Evolutionary conservation across 1,140 invertebrate species (phyloP).

Genomic region (Drosophila ohnishii): DNA sequence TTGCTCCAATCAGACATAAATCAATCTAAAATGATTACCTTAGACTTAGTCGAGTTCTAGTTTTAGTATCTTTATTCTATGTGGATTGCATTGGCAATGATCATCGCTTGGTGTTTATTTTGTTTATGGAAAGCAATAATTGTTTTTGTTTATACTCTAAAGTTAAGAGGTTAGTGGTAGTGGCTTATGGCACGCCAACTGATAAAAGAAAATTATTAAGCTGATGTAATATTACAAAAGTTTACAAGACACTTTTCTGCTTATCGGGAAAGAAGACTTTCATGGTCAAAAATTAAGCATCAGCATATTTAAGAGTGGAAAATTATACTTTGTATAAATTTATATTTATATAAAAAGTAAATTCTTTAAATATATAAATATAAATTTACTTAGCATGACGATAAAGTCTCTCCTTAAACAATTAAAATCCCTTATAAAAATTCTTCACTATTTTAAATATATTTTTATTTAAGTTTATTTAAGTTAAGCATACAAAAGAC

Average conservation of each 20-base stretch:
- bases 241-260: conserved; percentile 13
- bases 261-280: neutral
- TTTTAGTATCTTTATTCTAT: conserved; percentile 3
- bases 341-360: neutral
- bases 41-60: conserved; percentile 6
- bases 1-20: neutral
- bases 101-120: neutral
- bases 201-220: conserved; percentile 8
- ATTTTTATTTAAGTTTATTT: conserved; percentile 55
- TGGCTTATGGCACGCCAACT: neutral
- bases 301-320: neutral
- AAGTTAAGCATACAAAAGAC: conserved; percentile 47
- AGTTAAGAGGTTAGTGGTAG: conserved; percentile 20
- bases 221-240: conserved; percentile 45
- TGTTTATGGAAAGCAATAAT: conserved; percentile 19
- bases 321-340: neutral
- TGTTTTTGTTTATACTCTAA: conserved; percentile 20
- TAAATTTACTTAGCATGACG: neutral
- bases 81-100: conserved; percentile 6
- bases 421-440: neutral
- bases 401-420: neutral
- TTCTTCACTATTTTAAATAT: conserved; percentile 13
- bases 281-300: neutral
- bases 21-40: conserved; percentile 2
- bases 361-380: neutral